Conservation (phyloP, 1,140 invertebrate genomes). For the Zaprionus africanus region DNA sequence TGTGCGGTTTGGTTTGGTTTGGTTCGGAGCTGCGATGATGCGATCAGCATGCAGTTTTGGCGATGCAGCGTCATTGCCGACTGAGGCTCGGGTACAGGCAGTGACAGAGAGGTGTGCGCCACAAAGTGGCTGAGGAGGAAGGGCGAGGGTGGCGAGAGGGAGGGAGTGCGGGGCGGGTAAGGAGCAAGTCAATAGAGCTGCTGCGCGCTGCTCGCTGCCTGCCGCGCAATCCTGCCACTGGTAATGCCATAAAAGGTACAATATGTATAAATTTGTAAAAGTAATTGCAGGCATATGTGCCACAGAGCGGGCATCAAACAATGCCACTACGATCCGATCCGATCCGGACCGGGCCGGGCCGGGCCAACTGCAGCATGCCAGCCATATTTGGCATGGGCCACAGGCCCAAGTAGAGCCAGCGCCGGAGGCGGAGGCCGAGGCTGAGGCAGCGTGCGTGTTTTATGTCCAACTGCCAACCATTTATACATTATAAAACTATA, state of each 20-base stretch:
- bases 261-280: constrained; percentile 84
- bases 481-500: constrained; percentile 83
- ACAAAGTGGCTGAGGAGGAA: neutral
- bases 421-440: constrained; percentile 19
- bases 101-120: constrained; percentile 15
- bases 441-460: constrained; percentile 70
- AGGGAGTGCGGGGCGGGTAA: neutral
- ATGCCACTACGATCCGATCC: constrained; percentile 39
- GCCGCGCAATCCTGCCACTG: constrained; percentile 56
- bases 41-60: constrained; percentile 81
- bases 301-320: constrained; percentile 58
- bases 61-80: constrained; percentile 78
- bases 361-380: constrained; percentile 49
- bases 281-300: constrained; percentile 79
- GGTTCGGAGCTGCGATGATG: constrained; percentile 40
- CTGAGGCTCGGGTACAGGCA: constrained; percentile 17
- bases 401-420: constrained; percentile 57
- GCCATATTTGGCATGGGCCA: constrained; percentile 69
- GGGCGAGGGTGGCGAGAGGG: constrained; percentile 5
- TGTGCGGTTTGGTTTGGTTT: constrained; percentile 15
- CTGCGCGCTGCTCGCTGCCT: constrained; percentile 16
- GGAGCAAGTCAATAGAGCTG: constrained; percentile 54
- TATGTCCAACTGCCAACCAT: constrained; percentile 81
- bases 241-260: constrained; percentile 79
- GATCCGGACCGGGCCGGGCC: constrained; percentile 14